Conservation (phyloP, 1,140 invertebrate species). For the silkworm (Bombyx mori) region DNA sequence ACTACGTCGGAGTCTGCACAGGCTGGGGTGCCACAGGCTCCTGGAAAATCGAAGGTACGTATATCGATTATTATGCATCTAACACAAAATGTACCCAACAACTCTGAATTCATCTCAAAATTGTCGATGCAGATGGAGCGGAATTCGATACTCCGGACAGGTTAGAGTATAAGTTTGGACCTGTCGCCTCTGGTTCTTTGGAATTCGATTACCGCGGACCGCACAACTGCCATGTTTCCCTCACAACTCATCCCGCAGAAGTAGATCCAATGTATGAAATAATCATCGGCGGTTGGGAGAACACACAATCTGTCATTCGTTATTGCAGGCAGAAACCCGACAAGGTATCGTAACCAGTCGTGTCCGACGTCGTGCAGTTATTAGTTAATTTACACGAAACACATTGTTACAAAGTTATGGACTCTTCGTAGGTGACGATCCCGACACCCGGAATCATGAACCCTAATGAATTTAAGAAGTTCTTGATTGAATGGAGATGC, state of each 20-base stretch:
- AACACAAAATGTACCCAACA: slow-evolving; percentile 52
- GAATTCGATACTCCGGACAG: slow-evolving; percentile 72
- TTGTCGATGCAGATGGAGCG: slow-evolving; percentile 58
- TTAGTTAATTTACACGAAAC: too few relatives aligned
- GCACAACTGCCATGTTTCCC: slow-evolving; percentile 74
- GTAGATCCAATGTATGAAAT: slow-evolving; percentile 75
- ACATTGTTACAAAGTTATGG: slow-evolving; percentile 13
- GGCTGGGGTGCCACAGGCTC: slow-evolving; percentile 87
- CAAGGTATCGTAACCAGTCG: slow-evolving; percentile 63
- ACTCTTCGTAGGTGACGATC: slow-evolving; percentile 66
- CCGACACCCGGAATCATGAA: slow-evolving; percentile 71
- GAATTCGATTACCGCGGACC: slow-evolving; percentile 72
- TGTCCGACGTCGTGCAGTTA: too few relatives aligned
- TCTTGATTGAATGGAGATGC: slow-evolving; percentile 73
- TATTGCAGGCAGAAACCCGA: slow-evolving; percentile 75
- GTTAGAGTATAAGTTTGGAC: slow-evolving; percentile 73
- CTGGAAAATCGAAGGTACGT: slow-evolving; percentile 85
- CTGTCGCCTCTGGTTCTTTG: slow-evolving; percentile 68
- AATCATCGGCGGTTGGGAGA: slow-evolving; percentile 76
- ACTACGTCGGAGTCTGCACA: slow-evolving; percentile 85
- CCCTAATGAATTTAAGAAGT: slow-evolving; percentile 71
- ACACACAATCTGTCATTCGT: slow-evolving; percentile 74
- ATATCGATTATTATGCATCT: background rate
- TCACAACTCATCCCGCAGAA: slow-evolving; percentile 67
- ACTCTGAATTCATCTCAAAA: slow-evolving; percentile 21